Conservation (phyloP, 1,140 invertebrate genomes). For the Macrobrachium rosenbergii region DNA sequence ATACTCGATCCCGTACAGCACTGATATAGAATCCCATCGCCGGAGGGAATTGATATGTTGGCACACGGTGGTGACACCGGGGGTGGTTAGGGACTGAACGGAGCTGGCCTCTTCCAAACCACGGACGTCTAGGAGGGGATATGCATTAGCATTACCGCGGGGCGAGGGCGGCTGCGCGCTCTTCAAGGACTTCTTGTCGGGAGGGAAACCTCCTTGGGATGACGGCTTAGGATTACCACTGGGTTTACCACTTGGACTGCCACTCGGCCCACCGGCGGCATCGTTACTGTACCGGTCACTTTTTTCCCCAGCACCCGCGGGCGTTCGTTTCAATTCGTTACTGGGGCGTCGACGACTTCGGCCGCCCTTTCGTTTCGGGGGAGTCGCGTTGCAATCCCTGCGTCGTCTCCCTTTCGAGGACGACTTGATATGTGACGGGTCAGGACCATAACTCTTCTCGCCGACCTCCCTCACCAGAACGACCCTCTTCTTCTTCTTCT, state of each 20-base stretch:
- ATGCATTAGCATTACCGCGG: neutral
- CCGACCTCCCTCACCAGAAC: too few relatives aligned
- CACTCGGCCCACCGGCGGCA: neutral
- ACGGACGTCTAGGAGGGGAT: slow-evolving; percentile 37
- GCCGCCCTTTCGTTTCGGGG: too few relatives aligned
- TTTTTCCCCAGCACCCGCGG: too few relatives aligned
- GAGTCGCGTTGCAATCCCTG: too few relatives aligned
- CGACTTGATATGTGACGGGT: too few relatives aligned
- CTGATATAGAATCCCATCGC: slow-evolving; percentile 57
- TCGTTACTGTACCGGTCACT: neutral
- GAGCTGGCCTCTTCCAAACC: slow-evolving; percentile 40
- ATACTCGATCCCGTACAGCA: slow-evolving; percentile 53
- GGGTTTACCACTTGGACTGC: neutral
- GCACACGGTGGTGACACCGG: slow-evolving; percentile 2
- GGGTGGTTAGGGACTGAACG: slow-evolving; percentile 47
- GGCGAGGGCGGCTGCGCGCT: neutral
- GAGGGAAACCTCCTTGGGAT: too few relatives aligned
- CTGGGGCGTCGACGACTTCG: too few relatives aligned
- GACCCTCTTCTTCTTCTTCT: too few relatives aligned
- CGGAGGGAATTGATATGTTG: slow-evolving; percentile 55
- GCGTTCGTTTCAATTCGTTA: too few relatives aligned
- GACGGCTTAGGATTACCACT: neutral
- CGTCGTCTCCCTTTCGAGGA: too few relatives aligned
- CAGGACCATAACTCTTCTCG: too few relatives aligned
- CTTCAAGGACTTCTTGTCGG: neutral